Evolutionary conservation across 2,113 vertebrate species (phyloP), one percentile per base, ranked within the genome.

Genomic region (Gobiocypris rarus): DNA sequence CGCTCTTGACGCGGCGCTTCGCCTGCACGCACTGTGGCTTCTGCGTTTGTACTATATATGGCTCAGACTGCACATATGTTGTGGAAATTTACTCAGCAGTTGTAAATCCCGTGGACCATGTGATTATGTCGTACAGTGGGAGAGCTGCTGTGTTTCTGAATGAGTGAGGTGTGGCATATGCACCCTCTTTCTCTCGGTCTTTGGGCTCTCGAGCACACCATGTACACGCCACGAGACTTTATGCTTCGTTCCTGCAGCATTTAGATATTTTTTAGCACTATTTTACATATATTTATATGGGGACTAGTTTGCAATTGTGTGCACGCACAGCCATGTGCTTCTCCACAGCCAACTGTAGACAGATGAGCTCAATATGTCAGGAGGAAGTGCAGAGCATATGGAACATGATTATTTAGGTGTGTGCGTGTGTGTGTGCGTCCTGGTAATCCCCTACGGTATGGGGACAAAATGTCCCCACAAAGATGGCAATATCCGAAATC

Each of bases 131-230:
- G 65, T 17, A 13, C 24, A 28, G 34, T n/a, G n/a, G 11, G 31
- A 81, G 48, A 59, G 34, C 45, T 38, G 63, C 45, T 43, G 43
- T 28, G 24, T 41, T 52, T 65, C 13, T 76, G 69, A 73, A 65
- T 83, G 59, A 56, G 69, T 63, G 84, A 88, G 87, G 87, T 81
- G 87, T 88, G 87, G 83, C 70, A 71, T 26, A 34, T 22, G 59
- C 59, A 61, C 28, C 54, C 69, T 83, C 58, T 56, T 22, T 67
- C 85, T 82, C 63, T 77, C 14, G 5, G 43, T 19, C 9, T 76
- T 41, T 0, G 31, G 28, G 26, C 31, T 11, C 28, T 38, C 8
- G 75, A 15, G 75, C 34, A 26, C 34, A 45, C 4, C 24, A 22
- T 34, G 43, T 8, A 13, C 15, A 31, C 17, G 13, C 4, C 61